phyloP scores from a whole-genome alignment of 2,797 vertebrate genomes.

The Danio kyathit region DNA sequence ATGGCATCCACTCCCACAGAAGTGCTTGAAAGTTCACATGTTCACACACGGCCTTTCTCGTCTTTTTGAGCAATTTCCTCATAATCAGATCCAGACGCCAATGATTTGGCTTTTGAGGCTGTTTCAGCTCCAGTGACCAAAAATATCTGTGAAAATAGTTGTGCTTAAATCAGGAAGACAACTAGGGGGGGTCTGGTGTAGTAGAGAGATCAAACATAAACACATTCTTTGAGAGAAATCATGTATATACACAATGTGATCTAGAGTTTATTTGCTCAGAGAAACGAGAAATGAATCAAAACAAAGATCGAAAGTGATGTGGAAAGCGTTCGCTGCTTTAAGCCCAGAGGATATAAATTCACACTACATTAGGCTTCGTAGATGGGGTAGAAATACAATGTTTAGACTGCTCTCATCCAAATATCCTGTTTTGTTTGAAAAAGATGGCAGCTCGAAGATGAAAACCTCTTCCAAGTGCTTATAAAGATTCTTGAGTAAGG shows the following conservation, averaged over 20 bases:
- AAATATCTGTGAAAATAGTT: slow-evolving; percentile 10
- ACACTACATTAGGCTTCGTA: neutral
- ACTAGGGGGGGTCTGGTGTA: slow-evolving; percentile 9
- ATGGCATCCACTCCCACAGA: slow-evolving; percentile 1
- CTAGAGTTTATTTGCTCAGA: slow-evolving; percentile 31
- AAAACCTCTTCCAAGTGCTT: slow-evolving; percentile 23
- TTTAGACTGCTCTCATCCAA: slow-evolving; percentile 16
- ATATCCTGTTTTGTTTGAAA: slow-evolving; percentile 32
- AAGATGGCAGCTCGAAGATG: slow-evolving; percentile 26
- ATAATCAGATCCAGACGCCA: slow-evolving; percentile 42
- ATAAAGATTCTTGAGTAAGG: slow-evolving; percentile 22
- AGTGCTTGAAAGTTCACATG: slow-evolving; percentile 12
- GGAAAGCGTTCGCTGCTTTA: neutral
- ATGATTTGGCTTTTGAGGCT: neutral
- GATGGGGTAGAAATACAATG: neutral
- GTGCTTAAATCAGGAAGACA: slow-evolving; percentile 18
- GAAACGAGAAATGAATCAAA: slow-evolving; percentile 14
- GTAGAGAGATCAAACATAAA: slow-evolving; percentile 40
- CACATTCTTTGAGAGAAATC: slow-evolving; percentile 32
- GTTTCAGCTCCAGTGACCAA: slow-evolving; percentile 20
- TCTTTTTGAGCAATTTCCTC: slow-evolving; percentile 24
- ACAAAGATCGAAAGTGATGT: neutral
- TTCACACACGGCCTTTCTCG: slow-evolving; percentile 3
- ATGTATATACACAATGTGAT: slow-evolving; percentile 24
- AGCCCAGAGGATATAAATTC: neutral